A percentile compares a stretch with the other conserved stretches of the same genome.
Evolutionary conservation across 1,140 invertebrate species (phyloP).

Genomic region (Trissolcus basalis): DNA sequence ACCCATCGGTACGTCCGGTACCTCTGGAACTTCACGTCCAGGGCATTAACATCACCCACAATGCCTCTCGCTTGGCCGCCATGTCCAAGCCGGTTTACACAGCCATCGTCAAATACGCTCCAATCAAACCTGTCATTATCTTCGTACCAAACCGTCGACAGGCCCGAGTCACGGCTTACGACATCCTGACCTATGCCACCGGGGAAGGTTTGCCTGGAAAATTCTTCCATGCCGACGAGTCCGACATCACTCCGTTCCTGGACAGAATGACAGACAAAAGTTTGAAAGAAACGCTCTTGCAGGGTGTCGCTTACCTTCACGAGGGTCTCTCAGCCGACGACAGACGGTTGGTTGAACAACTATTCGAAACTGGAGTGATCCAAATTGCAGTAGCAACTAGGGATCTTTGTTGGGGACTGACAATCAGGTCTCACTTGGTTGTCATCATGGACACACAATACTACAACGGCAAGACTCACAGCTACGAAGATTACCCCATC

Average conservation of each 20-base stretch:
- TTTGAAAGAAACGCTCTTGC: slow-evolving; percentile 88
- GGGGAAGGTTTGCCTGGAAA: slow-evolving; percentile 89
- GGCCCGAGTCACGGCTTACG: slow-evolving; percentile 94
- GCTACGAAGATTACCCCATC: slow-evolving; percentile 98
- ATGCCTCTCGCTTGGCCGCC: slow-evolving; percentile 93
- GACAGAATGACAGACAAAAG: slow-evolving; percentile 92
- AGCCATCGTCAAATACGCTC: slow-evolving; percentile 91
- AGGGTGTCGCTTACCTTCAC: slow-evolving; percentile 98
- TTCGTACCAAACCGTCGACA: slow-evolving; percentile 97
- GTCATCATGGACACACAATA: slow-evolving; percentile 98
- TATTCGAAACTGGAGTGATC: slow-evolving; percentile 95
- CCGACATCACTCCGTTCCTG: slow-evolving; percentile 91
- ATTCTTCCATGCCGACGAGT: slow-evolving; percentile 92
- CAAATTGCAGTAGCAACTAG: slow-evolving; percentile 94
- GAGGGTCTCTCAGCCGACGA: slow-evolving; percentile 92
- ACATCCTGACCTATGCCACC: slow-evolving; percentile 94
- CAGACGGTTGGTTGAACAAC: slow-evolving; percentile 91
- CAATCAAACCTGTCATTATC: slow-evolving; percentile 93
- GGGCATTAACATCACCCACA: slow-evolving; percentile 98
- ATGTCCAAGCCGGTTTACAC: slow-evolving; percentile 99
- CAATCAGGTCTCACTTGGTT: slow-evolving; percentile 92
- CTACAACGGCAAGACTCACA: slow-evolving; percentile 95
- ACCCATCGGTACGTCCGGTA: slow-evolving; percentile 96
- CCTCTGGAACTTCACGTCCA: slow-evolving; percentile 96
- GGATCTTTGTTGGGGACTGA: slow-evolving; percentile 94